phyloP scores from a whole-genome alignment of 1,140 invertebrate species.

The Dendrolimus kikuchii region DNA sequence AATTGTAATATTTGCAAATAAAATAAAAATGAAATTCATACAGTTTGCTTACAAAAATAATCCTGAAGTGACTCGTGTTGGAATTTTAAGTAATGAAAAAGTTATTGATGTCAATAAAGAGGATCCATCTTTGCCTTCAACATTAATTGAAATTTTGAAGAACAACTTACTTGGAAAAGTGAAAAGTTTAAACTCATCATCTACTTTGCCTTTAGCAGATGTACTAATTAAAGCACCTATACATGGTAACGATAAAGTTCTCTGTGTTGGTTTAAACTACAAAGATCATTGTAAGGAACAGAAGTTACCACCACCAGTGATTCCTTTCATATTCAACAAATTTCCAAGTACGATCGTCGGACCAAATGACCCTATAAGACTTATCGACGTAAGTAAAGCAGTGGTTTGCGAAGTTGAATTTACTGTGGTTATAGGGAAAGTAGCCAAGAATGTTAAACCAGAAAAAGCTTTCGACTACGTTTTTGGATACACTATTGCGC shows the following conservation, averaged over 20 bases:
- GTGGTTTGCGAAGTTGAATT: conserved; percentile 91
- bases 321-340: conserved; percentile 77
- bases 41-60: conserved; percentile 24
- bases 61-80: conserved; percentile 14
- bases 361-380: conserved; percentile 77
- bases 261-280: conserved; percentile 79
- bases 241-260: conserved; percentile 73
- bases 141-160: conserved; percentile 22
- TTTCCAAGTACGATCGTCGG: conserved; percentile 82
- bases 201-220: conserved; percentile 22
- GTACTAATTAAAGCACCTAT: conserved; percentile 67
- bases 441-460: conserved; percentile 76
- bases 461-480: conserved; percentile 82
- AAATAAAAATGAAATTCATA: conserved; percentile 23
- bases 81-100: conserved; percentile 15
- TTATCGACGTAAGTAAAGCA: conserved; percentile 24
- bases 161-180: conserved; percentile 11
- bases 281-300: conserved; percentile 76
- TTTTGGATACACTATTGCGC: conserved; percentile 88
- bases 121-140: conserved; percentile 18
- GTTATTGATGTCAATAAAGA: conserved; percentile 27
- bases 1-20: background rate
- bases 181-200: conserved; percentile 6
- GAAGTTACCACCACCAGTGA: conserved; percentile 71
- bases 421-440: conserved; percentile 86